Base-by-base conservation (phyloP, 1,140 invertebrate genomes). In the Aricia agestis region DNA sequence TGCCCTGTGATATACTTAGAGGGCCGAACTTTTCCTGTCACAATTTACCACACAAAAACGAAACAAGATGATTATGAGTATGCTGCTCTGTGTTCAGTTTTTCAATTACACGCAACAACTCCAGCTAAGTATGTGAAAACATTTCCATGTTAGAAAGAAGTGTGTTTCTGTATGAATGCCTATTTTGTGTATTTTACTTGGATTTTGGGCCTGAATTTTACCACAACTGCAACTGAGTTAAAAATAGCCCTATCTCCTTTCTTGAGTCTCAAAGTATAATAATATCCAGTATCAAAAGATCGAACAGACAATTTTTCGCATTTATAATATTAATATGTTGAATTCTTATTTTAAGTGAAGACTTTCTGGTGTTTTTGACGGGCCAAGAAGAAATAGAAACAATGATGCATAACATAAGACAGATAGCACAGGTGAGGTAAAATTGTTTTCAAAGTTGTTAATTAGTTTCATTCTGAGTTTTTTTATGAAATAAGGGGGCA, bases 331-430 rank as follows among this genome's bases (percentile, higher is more conserved):
- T 36, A 36, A 52, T 52, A 13, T 52, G 45, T 52, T 52, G 45
- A 36, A 36, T 36, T 36, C 17, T 36, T 79, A 74, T 81, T 81
- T 92, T 73, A 81, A 96, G 95, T 79, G 93, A 96, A 79, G 98
- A 99, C 86, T 97, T 99, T 82, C 92, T 99, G 45, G 96, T 99
- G n/a, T 99, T 99, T 92, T 92, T 99, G 65, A 99, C 98, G 73
- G 99, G 99, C 4, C 98, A 99, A 93, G 98, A 99, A 89, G 99
- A 99, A 94, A 99, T 99, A 78, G 98, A 99, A 92, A 94, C 95
- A 3, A 94, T 97, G 71, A 96, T 95, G 57, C 92, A 94, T 71
- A 95, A 95, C 82, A 96, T 98, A 1, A 93, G 94, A 77, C 93
- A 96, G 79, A 94, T 97, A 70, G 93, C 94, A 6, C 96, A 95